Evolutionary conservation across 1,140 invertebrate genomes (phyloP), one percentile per base, ranked within the genome.

Genomic region (Euborellia annulipes): DNA sequence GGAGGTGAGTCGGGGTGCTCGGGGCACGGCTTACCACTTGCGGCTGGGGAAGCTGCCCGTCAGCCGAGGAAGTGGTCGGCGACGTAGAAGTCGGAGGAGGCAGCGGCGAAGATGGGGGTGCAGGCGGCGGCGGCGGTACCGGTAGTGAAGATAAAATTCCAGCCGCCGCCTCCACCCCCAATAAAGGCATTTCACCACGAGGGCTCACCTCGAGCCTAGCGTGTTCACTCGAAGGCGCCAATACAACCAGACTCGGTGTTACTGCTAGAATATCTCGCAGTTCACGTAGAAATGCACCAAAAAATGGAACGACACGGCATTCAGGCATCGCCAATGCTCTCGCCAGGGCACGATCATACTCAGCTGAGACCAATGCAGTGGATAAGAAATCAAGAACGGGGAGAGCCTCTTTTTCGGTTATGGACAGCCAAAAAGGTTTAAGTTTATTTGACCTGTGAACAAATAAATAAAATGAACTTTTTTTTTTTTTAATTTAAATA

Each of bases 221-320:
- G 4, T 52, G 45, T 19, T 54, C 51, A 8, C 52, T 54, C 18
- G 48, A 43, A 6, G 57, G 54, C 1, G 75, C 69, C 13, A 81
- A 60, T 7, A 80, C 75, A n/a, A 79, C 66, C 9, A 79, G 60
- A 51, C 72, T 73, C 8, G 84, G 78, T 3, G 75, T 72, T 0
- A 72, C 70, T 9, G 73, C 70, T 22, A 88, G 65, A 22, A 88
- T 79, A 45, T 76, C 72, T 48, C 79, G 72, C 11, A 96, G 67
- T 62, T 95, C 87, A 34, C 84, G 72, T 13, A 95, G 69, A 62
- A 94, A 95, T 18, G 79, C 78, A 7, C 90, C 91, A 60, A 94
- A n/a, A 63, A 93, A 96, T 9, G 92, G 92, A 53, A 95, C 79
- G 2, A 92, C 79, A 43, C 81, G 75, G 60, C 85, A 91, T 55